Evolutionary conservation across 2,797 vertebrate species (phyloP).

Genomic region (Chloroceryle amazona): DNA sequence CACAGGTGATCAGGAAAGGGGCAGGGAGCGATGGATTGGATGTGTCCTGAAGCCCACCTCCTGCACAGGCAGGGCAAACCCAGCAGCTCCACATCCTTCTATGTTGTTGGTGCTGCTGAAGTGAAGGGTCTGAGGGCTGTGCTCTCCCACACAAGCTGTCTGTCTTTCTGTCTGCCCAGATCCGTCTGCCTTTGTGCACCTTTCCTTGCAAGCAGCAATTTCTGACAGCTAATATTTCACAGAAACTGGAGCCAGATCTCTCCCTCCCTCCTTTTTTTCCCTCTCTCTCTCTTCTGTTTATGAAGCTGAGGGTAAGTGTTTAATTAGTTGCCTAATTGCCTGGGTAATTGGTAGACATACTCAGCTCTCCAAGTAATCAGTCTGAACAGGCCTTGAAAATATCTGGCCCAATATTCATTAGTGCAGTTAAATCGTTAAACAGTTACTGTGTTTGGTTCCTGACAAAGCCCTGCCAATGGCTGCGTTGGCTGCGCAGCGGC

Average conservation of each 20-base stretch:
- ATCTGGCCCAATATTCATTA: constrained; percentile 99
- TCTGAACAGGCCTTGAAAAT: constrained; percentile 97
- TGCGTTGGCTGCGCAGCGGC: background rate
- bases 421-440: constrained; percentile 89
- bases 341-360: constrained; percentile 99
- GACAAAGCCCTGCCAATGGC: constrained; percentile 75
- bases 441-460: constrained; percentile 80
- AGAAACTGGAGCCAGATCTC: constrained; percentile 78
- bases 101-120: background rate
- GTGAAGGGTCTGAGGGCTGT: accelerated
- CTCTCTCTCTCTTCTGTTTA: constrained; percentile 89
- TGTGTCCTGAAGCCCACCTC: background rate
- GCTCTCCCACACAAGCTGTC: accelerated
- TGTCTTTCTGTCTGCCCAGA: background rate
- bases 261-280: constrained; percentile 78
- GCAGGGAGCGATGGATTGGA: background rate
- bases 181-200: constrained; percentile 40
- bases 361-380: constrained; percentile 99
- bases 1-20: background rate
- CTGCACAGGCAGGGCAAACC: background rate
- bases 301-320: constrained; percentile 99
- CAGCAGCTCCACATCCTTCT: background rate
- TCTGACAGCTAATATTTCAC: constrained; percentile 92
- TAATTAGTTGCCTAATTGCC: constrained; percentile 99
- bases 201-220: constrained; percentile 73